Percentiles rank a stretch among this genome's conserved stretches.
Conservation (phyloP, 2,113 vertebrate genomes). For the Peromyscus polionotus region DNA sequence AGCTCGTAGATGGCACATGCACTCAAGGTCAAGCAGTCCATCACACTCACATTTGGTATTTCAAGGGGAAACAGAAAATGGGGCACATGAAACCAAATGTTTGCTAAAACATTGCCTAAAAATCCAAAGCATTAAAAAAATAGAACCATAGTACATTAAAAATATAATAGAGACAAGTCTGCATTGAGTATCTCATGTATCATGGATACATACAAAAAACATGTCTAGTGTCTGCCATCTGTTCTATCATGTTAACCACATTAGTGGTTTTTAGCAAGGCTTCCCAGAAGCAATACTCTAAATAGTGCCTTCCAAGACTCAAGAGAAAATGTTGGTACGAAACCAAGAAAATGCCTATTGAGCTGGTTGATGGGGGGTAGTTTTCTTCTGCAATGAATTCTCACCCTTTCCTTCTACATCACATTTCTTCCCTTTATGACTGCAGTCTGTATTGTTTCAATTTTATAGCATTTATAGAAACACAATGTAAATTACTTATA, state of each 20-base stretch:
- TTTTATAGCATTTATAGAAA: background rate
- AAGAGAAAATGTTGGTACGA: background rate
- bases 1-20: background rate
- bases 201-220: background rate
- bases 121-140: background rate
- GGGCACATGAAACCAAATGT: background rate
- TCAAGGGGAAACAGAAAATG: background rate
- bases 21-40: background rate
- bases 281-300: background rate
- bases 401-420: background rate
- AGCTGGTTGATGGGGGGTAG: background rate
- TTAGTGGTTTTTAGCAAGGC: background rate
- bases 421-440: background rate
- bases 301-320: background rate
- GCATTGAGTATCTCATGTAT: background rate
- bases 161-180: background rate
- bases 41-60: background rate
- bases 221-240: background rate
- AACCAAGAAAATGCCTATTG: background rate
- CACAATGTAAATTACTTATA: background rate
- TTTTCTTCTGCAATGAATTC: constrained; percentile 29
- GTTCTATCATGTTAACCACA: background rate
- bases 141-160: background rate
- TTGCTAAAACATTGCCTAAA: background rate
- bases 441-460: background rate